phyloP scores from a whole-genome alignment of 2,888 invertebrate species.

The Sinopyrophorus schimmeli region DNA sequence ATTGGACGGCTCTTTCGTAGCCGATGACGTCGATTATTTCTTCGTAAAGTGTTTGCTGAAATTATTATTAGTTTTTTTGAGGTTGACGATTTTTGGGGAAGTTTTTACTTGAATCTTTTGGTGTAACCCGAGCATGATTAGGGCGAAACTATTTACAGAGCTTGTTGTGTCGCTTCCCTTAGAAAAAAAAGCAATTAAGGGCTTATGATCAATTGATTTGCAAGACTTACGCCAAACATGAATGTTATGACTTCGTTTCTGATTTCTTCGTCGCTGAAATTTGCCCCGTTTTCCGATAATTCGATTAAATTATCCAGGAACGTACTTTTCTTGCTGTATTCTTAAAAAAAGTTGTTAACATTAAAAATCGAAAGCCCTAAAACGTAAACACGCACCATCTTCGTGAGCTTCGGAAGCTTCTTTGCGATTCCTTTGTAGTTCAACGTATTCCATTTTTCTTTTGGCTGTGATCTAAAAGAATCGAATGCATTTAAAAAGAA shows the following conservation, averaged over 20 bases:
- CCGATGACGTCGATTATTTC: too few species aligned
- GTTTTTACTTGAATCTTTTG: conserved; percentile 40
- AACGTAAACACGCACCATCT: too few species aligned
- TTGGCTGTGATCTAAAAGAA: too few species aligned
- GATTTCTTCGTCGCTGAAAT: conserved; percentile 26
- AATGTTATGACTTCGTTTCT: conserved; percentile 32
- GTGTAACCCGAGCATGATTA: conserved; percentile 41
- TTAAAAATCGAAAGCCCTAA: too few species aligned
- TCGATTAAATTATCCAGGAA: conserved; percentile 3
- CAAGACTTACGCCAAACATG: conserved; percentile 29
- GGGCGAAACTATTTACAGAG: conserved; percentile 38
- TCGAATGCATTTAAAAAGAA: too few species aligned
- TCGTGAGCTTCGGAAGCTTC: too few species aligned
- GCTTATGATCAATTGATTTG: background rate
- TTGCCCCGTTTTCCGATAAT: conserved; percentile 4
- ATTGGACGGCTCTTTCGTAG: too few species aligned
- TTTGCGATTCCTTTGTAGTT: too few species aligned
- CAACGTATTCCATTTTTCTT: too few species aligned
- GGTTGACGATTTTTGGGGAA: background rate
- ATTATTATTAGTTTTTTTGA: background rate
- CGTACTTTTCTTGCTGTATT: too few species aligned
- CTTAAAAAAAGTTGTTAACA: too few species aligned
- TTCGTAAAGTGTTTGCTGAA: too few species aligned
- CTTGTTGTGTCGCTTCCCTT: conserved; percentile 46
- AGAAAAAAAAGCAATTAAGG: conserved; percentile 1